Base-by-base conservation (phyloP, 2,888 invertebrate genomes). In the Drosophila cracens region DNA sequence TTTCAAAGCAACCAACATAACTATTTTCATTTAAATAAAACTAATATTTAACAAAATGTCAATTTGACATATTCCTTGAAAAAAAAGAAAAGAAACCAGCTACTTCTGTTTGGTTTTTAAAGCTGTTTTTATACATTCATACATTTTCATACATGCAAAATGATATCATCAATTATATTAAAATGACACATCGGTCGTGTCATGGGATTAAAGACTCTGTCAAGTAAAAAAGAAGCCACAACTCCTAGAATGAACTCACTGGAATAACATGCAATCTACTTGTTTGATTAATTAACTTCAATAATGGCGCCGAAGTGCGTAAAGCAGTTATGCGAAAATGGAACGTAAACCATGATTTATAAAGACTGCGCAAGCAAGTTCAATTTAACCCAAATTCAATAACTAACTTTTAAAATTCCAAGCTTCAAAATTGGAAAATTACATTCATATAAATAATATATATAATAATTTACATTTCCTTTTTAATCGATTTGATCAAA, bases 91-190 rank as follows among this genome's bases (percentile, higher is more conserved):
- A 2, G 4, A 34, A 34, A 13, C 34, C 4, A 13, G 31, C 13
- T 11, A 34, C 34, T 34, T 34, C 13, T 13, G 13, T 34, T 34
- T 34, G 34, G 13, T 34, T 13, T 34, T 34, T 16, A 34, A 13
- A 34, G 34, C 34, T 4, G 33, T 4, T 33, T 33, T 33, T 4
- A 33, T 33, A 33, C 3, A 31, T 3, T 31, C 3, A 31, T 31
- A 33, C 33, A 33, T 33, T 10, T 10, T 10, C 10, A 10, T 10
- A 10, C 10, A 11, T 33, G 1, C 80, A 80, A 80, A 80, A 71
- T 61, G 61, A 25, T 60, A 38, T 59, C 64, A 49, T 25, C 25
- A 8, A 13, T 36, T 25, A 25, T 10, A 25, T 49, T n/a, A n/a
- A 10, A 64, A 64, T 33, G 25, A 11, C 21, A 16, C 48, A 36